Percentiles rank a stretch among this genome's conserved stretches.
phyloP scores from a whole-genome alignment of 2,113 vertebrate genomes.

The Semnornis frantzii region DNA sequence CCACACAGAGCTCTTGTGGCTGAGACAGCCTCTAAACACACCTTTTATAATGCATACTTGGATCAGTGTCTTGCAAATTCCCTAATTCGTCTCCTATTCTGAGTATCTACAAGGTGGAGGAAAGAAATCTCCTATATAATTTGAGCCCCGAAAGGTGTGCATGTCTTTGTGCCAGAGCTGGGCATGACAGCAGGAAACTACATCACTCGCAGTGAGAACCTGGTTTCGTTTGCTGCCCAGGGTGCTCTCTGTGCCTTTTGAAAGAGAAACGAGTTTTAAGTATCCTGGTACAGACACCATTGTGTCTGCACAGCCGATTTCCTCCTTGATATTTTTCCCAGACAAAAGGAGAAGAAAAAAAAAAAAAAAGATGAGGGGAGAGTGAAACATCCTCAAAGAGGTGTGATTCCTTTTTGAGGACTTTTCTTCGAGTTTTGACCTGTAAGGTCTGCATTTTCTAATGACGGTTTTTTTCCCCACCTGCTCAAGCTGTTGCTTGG shows the following conservation, averaged over 20 bases:
- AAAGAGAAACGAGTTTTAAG: neutral
- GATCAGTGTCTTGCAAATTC: constrained; percentile 28
- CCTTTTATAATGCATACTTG: constrained; percentile 23
- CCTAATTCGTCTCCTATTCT: neutral
- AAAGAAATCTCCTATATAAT: neutral
- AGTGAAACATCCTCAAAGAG: neutral
- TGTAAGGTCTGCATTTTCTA: neutral
- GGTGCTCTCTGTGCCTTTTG: neutral
- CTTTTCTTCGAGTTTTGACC: neutral
- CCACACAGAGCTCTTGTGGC: neutral
- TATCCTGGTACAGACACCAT: neutral
- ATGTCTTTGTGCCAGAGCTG: neutral
- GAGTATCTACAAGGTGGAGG: neutral
- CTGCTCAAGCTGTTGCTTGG: neutral
- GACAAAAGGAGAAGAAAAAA: too few relatives aligned
- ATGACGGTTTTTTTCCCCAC: neutral
- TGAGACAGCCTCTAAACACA: neutral
- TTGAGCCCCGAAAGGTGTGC: neutral
- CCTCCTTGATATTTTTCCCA: neutral
- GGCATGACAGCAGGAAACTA: neutral
- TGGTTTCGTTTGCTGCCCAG: neutral
- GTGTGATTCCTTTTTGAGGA: neutral
- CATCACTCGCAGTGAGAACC: neutral
- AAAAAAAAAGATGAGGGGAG: neutral
- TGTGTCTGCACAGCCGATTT: neutral